These are phyloP conservation scores for Lutjanus campechanus DNA, from an alignment of 2,797 vertebrate genomes.

Conservation along the genomic window DNA sequence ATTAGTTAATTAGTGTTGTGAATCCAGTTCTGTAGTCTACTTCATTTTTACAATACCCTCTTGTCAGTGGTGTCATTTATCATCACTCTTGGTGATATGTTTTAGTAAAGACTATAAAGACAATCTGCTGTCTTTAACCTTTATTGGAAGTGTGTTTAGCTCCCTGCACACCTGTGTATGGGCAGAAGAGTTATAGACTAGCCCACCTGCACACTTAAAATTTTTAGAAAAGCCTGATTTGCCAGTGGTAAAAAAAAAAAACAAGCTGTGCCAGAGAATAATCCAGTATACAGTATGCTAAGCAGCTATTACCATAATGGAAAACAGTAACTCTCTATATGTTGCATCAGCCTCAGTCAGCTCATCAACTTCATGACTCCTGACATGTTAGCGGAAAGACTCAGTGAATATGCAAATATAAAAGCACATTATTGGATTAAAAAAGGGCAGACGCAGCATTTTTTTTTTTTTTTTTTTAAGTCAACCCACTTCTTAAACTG, in stretches of 20 bases:
- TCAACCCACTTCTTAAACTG: constrained; percentile 8
- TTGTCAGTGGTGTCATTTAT: no score
- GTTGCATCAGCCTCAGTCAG: constrained; percentile 31
- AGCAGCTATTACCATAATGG: background rate
- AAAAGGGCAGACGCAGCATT: constrained; percentile 13
- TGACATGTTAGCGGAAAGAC: constrained; percentile 4
- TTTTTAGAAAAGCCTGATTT: background rate
- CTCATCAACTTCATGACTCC: background rate
- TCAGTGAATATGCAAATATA: constrained; percentile 23
- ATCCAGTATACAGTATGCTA: background rate
- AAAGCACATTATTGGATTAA: constrained; percentile 1
- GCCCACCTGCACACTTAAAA: background rate
- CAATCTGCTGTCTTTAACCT: background rate
- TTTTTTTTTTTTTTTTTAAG: background rate
- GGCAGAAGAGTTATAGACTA: background rate
- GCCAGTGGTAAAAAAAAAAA: constrained; percentile 8
- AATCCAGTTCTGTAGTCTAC: no score
- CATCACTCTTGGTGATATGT: no score
- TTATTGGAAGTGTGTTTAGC: background rate
- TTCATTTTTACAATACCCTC: no score
- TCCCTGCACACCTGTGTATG: background rate
- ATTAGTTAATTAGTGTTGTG: no score
- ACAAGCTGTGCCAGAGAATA: background rate
- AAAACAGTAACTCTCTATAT: background rate
- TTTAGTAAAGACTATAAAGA: no score